phyloP scores from a whole-genome alignment of 2,797 vertebrate species.

The Sciurus vulgaris region DNA sequence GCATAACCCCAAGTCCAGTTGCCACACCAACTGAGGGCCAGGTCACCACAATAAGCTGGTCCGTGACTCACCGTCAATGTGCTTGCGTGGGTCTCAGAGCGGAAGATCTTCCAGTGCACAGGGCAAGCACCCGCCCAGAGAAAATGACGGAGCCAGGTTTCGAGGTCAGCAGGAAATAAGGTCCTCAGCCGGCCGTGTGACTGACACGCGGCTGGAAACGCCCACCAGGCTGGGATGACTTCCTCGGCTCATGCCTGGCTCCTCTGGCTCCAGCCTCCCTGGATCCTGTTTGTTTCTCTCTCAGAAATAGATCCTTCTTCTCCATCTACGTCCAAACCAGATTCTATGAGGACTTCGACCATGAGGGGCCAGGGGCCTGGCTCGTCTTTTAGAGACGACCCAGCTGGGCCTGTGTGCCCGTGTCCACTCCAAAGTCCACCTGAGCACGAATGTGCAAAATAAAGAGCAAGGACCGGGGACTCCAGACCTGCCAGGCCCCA shows the following conservation, averaged over 20 bases:
- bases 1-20: too few relatives aligned
- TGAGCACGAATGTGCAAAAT: background rate
- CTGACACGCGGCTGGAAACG: background rate
- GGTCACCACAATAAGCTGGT: too few relatives aligned
- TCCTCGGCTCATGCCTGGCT: background rate
- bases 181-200: background rate
- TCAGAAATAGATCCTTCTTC: background rate
- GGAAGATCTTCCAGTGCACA: too few relatives aligned
- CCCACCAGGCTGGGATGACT: background rate
- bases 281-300: constrained; percentile 33
- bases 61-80: too few relatives aligned
- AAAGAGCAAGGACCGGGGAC: background rate
- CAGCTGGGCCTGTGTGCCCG: background rate
- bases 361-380: background rate
- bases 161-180: background rate
- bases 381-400: background rate
- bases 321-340: background rate
- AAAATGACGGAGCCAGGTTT: background rate
- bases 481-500: background rate
- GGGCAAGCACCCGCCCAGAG: too few relatives aligned
- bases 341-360: background rate
- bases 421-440: background rate
- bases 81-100: too few relatives aligned
- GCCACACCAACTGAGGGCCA: too few relatives aligned
- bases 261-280: background rate